phyloP scores from a whole-genome alignment of 2,113 vertebrate genomes.

The Sebastes schlegelii region DNA sequence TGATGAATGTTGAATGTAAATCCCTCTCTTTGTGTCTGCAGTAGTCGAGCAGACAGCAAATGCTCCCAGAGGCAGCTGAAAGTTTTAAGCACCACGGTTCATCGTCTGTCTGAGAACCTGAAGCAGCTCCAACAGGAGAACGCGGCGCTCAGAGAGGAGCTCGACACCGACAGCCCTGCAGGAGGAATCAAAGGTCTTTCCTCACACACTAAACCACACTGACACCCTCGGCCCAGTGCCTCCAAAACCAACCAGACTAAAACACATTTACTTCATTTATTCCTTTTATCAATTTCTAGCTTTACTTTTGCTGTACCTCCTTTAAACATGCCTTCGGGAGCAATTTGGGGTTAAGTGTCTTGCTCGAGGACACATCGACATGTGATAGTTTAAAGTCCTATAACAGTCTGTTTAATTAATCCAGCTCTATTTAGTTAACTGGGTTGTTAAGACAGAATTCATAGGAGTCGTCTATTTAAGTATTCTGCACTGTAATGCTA shows the following conservation, averaged over 20 bases:
- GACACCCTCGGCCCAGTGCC: background rate
- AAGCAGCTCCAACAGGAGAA: conserved; percentile 91
- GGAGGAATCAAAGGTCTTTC: conserved; percentile 83
- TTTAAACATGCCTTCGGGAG: background rate
- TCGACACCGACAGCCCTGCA: conserved; percentile 81
- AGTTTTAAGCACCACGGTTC: conserved; percentile 84
- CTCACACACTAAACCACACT: background rate
- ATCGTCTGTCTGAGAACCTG: conserved; percentile 87
- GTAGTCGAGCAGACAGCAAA: conserved; percentile 82
- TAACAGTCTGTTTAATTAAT: too few relatives aligned
- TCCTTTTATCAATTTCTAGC: background rate
- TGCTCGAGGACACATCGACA: too few relatives aligned
- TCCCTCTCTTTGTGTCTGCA: conserved; percentile 38
- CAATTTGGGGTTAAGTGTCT: too few relatives aligned
- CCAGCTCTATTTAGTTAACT: too few relatives aligned
- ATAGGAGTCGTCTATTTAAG: too few relatives aligned
- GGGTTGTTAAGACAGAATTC: too few relatives aligned
- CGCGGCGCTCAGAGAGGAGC: conserved; percentile 85
- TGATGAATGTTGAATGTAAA: background rate
- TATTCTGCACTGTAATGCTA: background rate
- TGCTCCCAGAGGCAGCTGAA: conserved; percentile 85
- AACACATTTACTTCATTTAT: background rate
- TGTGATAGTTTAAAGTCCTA: too few relatives aligned
- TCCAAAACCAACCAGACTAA: background rate
- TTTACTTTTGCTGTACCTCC: background rate